Percentiles rank a stretch among this genome's conserved stretches.
Conservation (phyloP, 1,140 invertebrate species). For the Stegodyphus mimosarum region DNA sequence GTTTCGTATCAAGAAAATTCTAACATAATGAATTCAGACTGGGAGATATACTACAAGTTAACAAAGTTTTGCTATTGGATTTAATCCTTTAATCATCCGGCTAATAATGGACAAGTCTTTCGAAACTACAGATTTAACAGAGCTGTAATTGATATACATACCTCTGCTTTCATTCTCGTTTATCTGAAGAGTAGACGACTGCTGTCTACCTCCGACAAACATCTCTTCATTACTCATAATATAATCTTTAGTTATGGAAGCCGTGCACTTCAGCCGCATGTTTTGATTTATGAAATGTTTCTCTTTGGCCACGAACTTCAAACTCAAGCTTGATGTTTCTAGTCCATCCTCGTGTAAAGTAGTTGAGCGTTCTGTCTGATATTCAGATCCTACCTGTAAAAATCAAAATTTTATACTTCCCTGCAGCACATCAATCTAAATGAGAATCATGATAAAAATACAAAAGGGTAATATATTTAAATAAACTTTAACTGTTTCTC, state of each 20-base stretch:
- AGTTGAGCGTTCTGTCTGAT: slow-evolving; percentile 41
- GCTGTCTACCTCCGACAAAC: slow-evolving; percentile 76
- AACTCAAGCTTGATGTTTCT: slow-evolving; percentile 71
- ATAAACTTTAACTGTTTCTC: too few species aligned
- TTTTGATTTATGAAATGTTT: slow-evolving; percentile 82
- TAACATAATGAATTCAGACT: too few species aligned
- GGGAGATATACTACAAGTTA: not conserved
- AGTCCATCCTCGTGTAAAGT: slow-evolving; percentile 53
- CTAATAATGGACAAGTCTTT: too few species aligned
- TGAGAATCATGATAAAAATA: too few species aligned
- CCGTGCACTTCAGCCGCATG: slow-evolving; percentile 87
- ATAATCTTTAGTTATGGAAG: slow-evolving; percentile 84
- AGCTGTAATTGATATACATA: not conserved
- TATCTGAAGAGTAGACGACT: slow-evolving; percentile 61
- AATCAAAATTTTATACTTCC: too few species aligned
- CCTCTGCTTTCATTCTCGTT: slow-evolving; percentile 38
- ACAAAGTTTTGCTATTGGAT: too few species aligned
- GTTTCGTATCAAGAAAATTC: too few species aligned
- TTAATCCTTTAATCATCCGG: too few species aligned
- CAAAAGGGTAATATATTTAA: too few species aligned
- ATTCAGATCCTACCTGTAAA: slow-evolving; percentile 13
- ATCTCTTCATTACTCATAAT: slow-evolving; percentile 85
- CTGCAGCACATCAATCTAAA: too few species aligned
- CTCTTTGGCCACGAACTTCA: slow-evolving; percentile 78
- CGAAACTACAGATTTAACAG: too few species aligned